Evolutionary conservation across 2,797 vertebrate genomes (phyloP), one percentile per base, ranked within the genome.

Genomic region (Ispidina lecontei): DNA sequence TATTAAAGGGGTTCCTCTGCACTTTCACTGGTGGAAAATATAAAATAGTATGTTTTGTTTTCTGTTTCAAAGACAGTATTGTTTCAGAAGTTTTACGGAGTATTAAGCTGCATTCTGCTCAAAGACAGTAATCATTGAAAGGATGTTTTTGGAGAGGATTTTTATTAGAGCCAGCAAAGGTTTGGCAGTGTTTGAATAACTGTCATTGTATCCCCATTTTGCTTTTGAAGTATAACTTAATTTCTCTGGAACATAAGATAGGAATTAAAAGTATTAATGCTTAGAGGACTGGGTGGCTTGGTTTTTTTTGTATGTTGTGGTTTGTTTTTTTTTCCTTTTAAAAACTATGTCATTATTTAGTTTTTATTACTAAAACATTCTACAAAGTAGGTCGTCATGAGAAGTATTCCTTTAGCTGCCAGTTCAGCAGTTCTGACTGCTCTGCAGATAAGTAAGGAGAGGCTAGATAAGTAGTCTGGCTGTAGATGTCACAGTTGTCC

Each of bases 401-500:
- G 19, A 69, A 87, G 4, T 58, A 54, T 76, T 84, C 77, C 28
- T 72, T 65, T 71, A 67, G 49, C 22, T 69, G 75, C 44, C 62
- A 71, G 68, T 60, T 49, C 54, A 72, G 84, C 89, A 49, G 4
- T 83, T 76, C 11, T 29, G 65, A 25, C 69, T 76, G 77, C 41
- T 83, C 78, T 88, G 39, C 87, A 85, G 91, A 83, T 89, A 77
- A 93, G 79, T 55, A 65, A 2, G 0, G 26, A 90, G 75, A 90
- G 84, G 49, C 58, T 86, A 75, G 80, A 67, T 59, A 16, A 92
- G 59, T n/a, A 78, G 54, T 23, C 33, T 10, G 74, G 55, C 43
- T 72, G 63, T 78, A 56, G 93, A 91, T 95, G 89, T 97, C 95
- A 95, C 94, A 93, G 94, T 97, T 96, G 96, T 94, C 97, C 96